Conservation (phyloP, 1,140 invertebrate genomes). For the Probaryconus sp. region DNA sequence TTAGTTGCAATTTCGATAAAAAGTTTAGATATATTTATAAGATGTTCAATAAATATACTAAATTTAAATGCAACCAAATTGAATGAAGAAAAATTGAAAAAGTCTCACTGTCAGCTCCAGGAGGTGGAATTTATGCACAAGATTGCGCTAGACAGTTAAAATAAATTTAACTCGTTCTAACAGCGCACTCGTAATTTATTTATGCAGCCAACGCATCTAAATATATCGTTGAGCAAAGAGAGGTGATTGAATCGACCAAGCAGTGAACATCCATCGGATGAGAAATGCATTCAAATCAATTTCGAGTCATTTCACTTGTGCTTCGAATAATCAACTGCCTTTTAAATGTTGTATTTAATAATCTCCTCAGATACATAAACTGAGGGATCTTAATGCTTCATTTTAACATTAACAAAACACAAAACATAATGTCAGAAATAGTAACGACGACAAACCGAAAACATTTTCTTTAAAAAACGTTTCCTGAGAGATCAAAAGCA, state of each 20-base stretch:
- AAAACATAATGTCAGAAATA: too few species aligned
- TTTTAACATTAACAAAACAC: too few species aligned
- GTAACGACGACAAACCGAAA: too few species aligned
- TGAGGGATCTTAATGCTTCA: too few species aligned
- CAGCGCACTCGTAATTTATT: constrained; percentile 63
- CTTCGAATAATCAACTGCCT: constrained; percentile 28
- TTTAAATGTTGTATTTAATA: constrained; percentile 10
- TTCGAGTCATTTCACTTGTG: constrained; percentile 22
- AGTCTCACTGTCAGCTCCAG: constrained; percentile 12
- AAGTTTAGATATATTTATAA: too few species aligned
- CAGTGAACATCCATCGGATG: constrained; percentile 32
- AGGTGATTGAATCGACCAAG: constrained; percentile 49
- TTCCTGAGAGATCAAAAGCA: too few species aligned
- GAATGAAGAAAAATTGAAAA: constrained; percentile 13
- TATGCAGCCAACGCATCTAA: constrained; percentile 61
- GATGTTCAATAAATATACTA: too few species aligned
- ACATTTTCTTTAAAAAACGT: too few species aligned
- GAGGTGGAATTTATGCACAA: constrained; percentile 66
- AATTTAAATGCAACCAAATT: not conserved
- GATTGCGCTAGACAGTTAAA: constrained; percentile 68
- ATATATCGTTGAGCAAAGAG: constrained; percentile 57
- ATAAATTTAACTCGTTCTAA: constrained; percentile 71
- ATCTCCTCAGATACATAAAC: not conserved
- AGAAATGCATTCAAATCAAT: constrained; percentile 48
- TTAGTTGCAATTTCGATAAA: too few species aligned